A percentile compares a stretch with the other conserved stretches of the same genome.
Conservation (phyloP, 2,113 vertebrate genomes). For the Bufo gargarizans region DNA sequence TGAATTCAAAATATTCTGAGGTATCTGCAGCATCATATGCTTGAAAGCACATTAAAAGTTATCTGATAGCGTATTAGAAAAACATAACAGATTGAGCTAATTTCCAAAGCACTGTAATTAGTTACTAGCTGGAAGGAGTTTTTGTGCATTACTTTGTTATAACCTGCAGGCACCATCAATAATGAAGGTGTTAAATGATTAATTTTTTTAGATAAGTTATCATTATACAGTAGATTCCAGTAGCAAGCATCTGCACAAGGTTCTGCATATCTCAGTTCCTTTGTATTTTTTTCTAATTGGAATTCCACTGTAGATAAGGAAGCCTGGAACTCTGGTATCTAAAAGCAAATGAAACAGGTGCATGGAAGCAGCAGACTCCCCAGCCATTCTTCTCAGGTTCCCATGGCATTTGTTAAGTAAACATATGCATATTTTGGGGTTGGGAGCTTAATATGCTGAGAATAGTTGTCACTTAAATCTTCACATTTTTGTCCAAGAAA, state of each 20-base stretch:
- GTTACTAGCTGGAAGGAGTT: constrained; percentile 37
- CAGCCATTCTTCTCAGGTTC: neutral
- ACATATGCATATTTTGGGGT: neutral
- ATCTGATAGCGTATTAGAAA: constrained; percentile 20
- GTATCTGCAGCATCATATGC: constrained; percentile 22
- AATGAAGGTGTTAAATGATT: constrained; percentile 57
- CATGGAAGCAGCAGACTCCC: neutral
- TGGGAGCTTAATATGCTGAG: neutral
- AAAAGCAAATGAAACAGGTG: constrained; percentile 19
- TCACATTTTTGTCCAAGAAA: neutral
- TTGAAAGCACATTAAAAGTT: constrained; percentile 27
- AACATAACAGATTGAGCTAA: constrained; percentile 49
- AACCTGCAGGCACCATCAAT: constrained; percentile 43
- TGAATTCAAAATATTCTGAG: neutral
- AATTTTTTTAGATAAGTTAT: constrained; percentile 46
- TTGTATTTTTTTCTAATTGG: constrained; percentile 44
- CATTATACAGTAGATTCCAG: constrained; percentile 34
- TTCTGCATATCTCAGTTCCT: neutral
- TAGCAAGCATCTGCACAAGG: constrained; percentile 37
- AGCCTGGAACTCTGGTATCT: constrained; percentile 20
- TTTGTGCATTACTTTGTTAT: constrained; percentile 36
- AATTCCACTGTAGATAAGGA: constrained; percentile 19
- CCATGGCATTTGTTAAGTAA: constrained; percentile 29
- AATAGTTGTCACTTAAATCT: neutral
- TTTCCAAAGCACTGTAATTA: constrained; percentile 49